A percentile compares a stretch with the other conserved stretches of the same genome.
phyloP scores from a whole-genome alignment of 2,113 vertebrate genomes.

The Calidris pugnax region DNA sequence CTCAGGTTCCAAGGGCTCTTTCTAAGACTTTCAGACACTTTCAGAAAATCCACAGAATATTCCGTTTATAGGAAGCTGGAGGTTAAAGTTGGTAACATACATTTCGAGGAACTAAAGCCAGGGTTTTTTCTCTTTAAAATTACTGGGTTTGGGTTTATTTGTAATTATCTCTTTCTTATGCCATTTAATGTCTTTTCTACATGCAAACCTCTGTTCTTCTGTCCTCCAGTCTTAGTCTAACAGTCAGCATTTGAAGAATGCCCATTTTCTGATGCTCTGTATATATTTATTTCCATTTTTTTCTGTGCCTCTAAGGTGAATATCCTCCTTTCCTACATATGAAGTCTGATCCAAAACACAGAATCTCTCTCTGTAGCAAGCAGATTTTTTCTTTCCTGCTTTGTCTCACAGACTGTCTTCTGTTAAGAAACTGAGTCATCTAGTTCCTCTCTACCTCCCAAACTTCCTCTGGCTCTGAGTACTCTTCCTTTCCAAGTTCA shows the following conservation, averaged over 20 bases:
- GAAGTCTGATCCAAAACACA: background rate
- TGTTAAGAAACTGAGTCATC: background rate
- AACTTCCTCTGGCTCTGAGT: background rate
- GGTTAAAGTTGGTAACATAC: background rate
- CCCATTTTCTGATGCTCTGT: background rate
- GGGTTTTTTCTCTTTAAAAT: background rate
- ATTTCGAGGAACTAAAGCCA: background rate
- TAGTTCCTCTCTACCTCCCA: background rate
- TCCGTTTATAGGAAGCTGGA: background rate
- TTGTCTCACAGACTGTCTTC: background rate
- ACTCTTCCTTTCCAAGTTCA: conserved; percentile 7
- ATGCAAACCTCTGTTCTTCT: background rate
- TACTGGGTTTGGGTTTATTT: background rate
- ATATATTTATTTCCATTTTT: background rate
- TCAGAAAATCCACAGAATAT: background rate
- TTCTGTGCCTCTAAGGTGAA: background rate
- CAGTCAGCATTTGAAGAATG: background rate
- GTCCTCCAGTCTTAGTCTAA: background rate
- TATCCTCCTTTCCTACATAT: background rate
- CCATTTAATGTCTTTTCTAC: background rate
- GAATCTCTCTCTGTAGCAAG: background rate
- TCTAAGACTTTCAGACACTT: background rate
- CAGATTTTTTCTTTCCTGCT: background rate
- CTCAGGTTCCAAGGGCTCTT: background rate
- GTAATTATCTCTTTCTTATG: background rate